A percentile compares a stretch with the other conserved stretches of the same genome.
These are phyloP conservation scores for Lanius ludovicianus DNA, from an alignment of 2,113 vertebrate species.

Conservation along the genomic window DNA sequence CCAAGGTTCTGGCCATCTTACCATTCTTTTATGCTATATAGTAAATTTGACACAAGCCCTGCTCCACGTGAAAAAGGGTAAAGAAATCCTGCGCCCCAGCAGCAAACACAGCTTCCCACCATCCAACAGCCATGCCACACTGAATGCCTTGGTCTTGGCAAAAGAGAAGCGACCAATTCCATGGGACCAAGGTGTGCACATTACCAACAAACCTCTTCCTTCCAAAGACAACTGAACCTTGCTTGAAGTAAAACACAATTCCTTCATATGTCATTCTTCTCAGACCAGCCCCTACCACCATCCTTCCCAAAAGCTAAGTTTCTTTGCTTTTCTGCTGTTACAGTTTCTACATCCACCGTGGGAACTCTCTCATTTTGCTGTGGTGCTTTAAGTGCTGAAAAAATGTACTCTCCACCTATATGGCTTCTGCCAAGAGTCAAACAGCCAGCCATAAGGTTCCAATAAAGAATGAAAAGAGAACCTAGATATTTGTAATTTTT, in stretches of 20 bases:
- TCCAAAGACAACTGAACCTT: neutral
- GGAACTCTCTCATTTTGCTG: neutral
- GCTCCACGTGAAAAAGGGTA: neutral
- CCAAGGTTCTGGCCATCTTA: neutral
- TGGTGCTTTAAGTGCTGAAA: neutral
- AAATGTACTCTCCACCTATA: neutral
- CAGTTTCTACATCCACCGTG: neutral
- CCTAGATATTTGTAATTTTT: neutral
- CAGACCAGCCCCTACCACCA: rapidly evolving
- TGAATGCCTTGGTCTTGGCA: neutral
- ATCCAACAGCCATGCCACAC: neutral
- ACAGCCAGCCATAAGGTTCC: neutral
- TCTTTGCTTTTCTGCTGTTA: neutral
- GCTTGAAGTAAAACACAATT: neutral
- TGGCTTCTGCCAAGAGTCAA: neutral
- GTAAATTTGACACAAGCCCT: neutral
- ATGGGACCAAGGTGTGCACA: neutral
- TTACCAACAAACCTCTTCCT: neutral
- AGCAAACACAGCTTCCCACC: neutral
- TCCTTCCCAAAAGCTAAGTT: rapidly evolving
- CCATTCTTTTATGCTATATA: neutral
- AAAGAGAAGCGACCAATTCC: rapidly evolving
- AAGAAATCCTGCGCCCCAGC: neutral
- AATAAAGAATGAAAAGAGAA: neutral
- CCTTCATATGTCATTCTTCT: neutral